phyloP scores from a whole-genome alignment of 2,888 invertebrate species.

The Stegophylla sp. region DNA sequence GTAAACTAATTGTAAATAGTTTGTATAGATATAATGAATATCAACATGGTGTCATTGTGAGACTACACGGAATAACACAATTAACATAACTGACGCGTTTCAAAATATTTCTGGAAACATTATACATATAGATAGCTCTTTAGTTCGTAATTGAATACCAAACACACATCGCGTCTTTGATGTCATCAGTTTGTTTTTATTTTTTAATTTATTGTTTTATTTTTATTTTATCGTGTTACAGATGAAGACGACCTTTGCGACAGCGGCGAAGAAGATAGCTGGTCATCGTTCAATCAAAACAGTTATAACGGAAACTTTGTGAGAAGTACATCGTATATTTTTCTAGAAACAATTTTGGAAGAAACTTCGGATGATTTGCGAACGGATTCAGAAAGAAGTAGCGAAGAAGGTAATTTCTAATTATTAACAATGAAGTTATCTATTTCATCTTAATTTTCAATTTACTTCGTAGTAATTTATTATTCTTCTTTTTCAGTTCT shows the following conservation, averaged over 20 bases:
- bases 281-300: slow-evolving; percentile 52
- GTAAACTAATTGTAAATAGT: slow-evolving; percentile 22
- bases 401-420: slow-evolving; percentile 45
- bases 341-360: slow-evolving; percentile 86
- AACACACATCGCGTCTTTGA: not conserved
- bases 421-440: not conserved
- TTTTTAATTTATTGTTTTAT: not conserved
- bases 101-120: not conserved
- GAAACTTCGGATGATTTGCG: slow-evolving; percentile 86
- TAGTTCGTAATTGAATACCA: not conserved
- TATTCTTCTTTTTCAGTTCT: not conserved
- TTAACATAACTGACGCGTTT: slow-evolving; percentile 12
- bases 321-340: slow-evolving; percentile 68
- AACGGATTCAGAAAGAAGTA: slow-evolving; percentile 67
- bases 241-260: slow-evolving; percentile 44
- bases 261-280: slow-evolving; percentile 40
- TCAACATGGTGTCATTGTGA: not conserved
- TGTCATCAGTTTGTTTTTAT: not conserved
- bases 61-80: not conserved
- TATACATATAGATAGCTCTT: not conserved
- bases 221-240: not conserved
- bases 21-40: slow-evolving; percentile 8
- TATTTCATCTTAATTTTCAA: not conserved
- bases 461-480: not conserved
- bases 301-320: slow-evolving; percentile 32